These are phyloP conservation scores for Heliconius sara DNA, from an alignment of 2,888 invertebrate genomes.

Conservation along the genomic window DNA sequence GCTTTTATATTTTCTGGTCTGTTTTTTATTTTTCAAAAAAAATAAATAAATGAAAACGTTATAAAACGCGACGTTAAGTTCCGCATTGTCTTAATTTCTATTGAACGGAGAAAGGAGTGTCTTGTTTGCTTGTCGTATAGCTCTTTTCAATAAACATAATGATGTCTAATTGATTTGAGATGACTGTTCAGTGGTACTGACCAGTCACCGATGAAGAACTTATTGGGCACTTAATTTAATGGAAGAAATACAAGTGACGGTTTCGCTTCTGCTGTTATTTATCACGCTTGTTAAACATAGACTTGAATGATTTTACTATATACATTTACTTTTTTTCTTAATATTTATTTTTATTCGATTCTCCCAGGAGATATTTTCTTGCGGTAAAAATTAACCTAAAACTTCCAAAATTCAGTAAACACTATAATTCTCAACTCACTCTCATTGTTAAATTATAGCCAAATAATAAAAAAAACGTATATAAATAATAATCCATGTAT, in stretches of 20 bases:
- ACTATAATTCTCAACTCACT: too few species aligned
- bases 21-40: too few species aligned
- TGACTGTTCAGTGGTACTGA: neutral
- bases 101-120: neutral
- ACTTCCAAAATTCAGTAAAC: too few species aligned
- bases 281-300: neutral
- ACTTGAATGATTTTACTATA: neutral
- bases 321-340: too few species aligned
- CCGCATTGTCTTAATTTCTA: neutral
- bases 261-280: slow-evolving; percentile 7
- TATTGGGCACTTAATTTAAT: slow-evolving; percentile 25
- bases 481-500: too few species aligned
- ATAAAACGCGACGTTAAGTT: neutral
- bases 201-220: neutral
- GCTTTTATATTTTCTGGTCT: neutral
- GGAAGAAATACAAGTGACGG: slow-evolving; percentile 13
- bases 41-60: neutral
- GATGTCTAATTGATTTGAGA: neutral
- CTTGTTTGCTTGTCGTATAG: neutral
- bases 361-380: too few species aligned
- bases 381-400: too few species aligned
- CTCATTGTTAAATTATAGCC: too few species aligned
- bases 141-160: neutral
- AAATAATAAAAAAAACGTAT: too few species aligned
- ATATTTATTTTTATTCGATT: too few species aligned